Base-by-base conservation (phyloP, 1,140 invertebrate species). In the Sycophaga agraensis region DNA sequence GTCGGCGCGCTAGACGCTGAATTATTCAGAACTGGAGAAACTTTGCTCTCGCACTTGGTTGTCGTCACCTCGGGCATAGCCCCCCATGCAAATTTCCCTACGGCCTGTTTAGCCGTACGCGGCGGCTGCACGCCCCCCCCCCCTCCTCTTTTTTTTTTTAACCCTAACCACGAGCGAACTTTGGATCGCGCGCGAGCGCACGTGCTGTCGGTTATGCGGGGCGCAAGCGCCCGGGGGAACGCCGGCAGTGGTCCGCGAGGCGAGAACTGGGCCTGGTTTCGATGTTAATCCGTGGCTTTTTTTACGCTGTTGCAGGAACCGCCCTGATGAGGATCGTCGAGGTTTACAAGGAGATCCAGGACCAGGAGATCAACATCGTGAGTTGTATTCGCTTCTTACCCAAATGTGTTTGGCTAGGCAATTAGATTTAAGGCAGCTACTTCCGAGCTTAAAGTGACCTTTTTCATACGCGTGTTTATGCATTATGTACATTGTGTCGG, bases 341-440 rank as follows among this genome's bases (percentile, higher is more conserved):
- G 74, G 92, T 94, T 12, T 93, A 94, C 78, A 91, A 92, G 75
- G 91, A 94, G 78, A 93, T 94, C 61, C 92, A 95, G 80, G 88
- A 92, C 31, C 92, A 94, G 77, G 92, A 95, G 77, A 91, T 93
- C 87, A 94, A 93, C 77, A 93, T 94, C 78, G 93, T 94, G 83
- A 92, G 91, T 90, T n/a, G n/a, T n/a, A n/a, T n/a, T n/a, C n/a
- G n/a, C n/a, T n/a, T n/a, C n/a, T n/a, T n/a, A n/a, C n/a, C n/a
- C n/a, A n/a, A n/a, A n/a, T n/a, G n/a, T n/a, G n/a, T n/a, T n/a
- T n/a, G n/a, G n/a, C n/a, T n/a, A n/a, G n/a, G n/a, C n/a, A n/a
- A n/a, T n/a, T n/a, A n/a, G n/a, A n/a, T n/a, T n/a, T n/a, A n/a
- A n/a, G n/a, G n/a, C n/a, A n/a, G n/a, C n/a, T n/a, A n/a, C n/a